Percentiles rank a stretch among this genome's conserved stretches.
phyloP scores from a whole-genome alignment of 1,140 invertebrate genomes.

The Meloidogyne hapla region DNA sequence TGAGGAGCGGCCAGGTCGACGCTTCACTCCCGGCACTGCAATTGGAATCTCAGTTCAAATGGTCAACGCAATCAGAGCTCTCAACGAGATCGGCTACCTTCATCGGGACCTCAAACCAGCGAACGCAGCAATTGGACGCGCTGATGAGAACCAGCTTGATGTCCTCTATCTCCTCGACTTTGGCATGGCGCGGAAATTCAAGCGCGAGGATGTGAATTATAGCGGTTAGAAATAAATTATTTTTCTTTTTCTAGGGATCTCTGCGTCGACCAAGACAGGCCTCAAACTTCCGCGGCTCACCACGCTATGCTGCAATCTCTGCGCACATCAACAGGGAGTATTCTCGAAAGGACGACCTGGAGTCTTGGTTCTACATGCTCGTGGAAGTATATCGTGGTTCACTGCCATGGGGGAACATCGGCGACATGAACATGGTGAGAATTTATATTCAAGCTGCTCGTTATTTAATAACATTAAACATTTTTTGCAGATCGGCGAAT shows the following conservation, averaged over 20 bases:
- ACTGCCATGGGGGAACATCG: too few species aligned
- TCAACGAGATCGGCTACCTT: not conserved
- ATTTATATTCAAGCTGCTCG: too few species aligned
- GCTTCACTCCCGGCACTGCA: not conserved
- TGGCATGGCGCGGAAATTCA: conserved; percentile 2
- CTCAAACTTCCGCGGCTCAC: not conserved
- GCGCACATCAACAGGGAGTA: conserved; percentile 10
- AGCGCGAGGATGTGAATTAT: not conserved
- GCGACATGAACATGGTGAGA: too few species aligned
- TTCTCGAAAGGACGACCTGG: not conserved
- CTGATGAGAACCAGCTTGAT: not conserved
- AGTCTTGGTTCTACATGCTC: too few species aligned
- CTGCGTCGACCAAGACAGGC: not conserved
- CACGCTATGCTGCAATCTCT: not conserved
- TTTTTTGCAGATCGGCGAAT: too few species aligned
- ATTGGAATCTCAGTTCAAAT: not conserved
- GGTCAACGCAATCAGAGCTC: not conserved
- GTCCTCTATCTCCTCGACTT: conserved; percentile 6
- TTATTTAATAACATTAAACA: too few species aligned
- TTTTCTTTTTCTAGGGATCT: not conserved
- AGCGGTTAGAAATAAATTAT: too few species aligned
- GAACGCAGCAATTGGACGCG: not conserved
- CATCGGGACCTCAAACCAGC: conserved; percentile 16
- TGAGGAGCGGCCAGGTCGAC: too few species aligned
- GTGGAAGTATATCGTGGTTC: too few species aligned